Base-by-base conservation (phyloP, 2,113 vertebrate genomes). In the Phaethornis superciliosus region DNA sequence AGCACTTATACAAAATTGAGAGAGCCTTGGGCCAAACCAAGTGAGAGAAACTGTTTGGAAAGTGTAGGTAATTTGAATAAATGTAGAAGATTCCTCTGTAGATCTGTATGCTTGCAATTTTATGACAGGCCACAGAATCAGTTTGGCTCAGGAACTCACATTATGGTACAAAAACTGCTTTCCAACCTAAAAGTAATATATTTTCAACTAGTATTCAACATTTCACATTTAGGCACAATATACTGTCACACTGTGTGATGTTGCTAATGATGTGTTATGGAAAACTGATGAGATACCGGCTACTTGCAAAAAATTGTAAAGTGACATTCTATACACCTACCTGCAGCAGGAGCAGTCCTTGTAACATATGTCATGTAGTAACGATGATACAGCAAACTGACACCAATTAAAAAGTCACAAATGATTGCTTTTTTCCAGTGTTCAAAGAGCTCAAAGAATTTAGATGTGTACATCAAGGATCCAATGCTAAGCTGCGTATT, bases 381-480 rank as follows among this genome's bases (percentile, higher is more conserved):
- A 91, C 93, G 89, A 96, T 96, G 94, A 95, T 90, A 92, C 74
- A 95, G 74, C 62, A 90, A 91, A 93, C 93, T 96, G 95, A 90
- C 94, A 94, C 91, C 96, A 96, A 97, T 97, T 97, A 97, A 97
- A 95, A 97, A 94, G 93, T 96, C 96, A 96, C 94, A 97, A 93
- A 69, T 95, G 94, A 80, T 80, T 96, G 93, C 94, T 95, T 88
- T 95, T 88, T 81, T 94, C 67, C 93, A 93, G 90, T 87, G 92
- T 93, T 96, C 51, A 91, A 82, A 94, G 81, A 77, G 74, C 85
- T 96, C 85, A 56, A 91, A 90, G 85, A 93, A 94, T 93, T 79
- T 91, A 85, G 85, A 94, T 93, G 87, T 95, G 87, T 94, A 95
- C 92, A 85, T 97, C 96, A 93, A 95, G 70, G 87, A 96, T 95